Evolutionary conservation across 2,797 vertebrate genomes (phyloP), one percentile per base, ranked within the genome.

Genomic region (Schizopygopsis pylzovi): DNA sequence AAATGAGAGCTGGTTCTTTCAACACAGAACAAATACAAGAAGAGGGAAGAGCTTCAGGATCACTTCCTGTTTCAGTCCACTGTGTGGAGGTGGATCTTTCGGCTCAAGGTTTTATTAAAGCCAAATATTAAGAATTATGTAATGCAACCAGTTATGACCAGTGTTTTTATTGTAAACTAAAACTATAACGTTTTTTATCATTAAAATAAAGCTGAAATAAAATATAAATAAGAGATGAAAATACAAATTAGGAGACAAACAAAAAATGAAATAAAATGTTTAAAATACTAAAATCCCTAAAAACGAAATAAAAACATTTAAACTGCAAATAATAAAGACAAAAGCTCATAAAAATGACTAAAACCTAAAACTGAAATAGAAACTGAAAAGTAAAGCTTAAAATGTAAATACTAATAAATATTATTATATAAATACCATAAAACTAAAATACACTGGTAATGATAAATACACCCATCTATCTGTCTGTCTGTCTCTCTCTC

Each of bases 31-130:
- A 79, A 85, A 85, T 20, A 56, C 49, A 41, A 0, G 56, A 78
- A 84, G 45, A 54, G 6, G 75, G 63, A 81, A 85, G 83, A 12
- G 6, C 47, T 41, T 20, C 0, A 77, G 68, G 70, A 68, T 87
- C 70, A 85, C 82, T 87, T 84, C 82, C 86, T 59, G 81, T 63
- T 61, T 47, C 4, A 16, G 12, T 47, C 6, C 54, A 11, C 4
- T 70, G 77, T 41, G 3, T 28, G 67, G 39, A 73, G 41, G 41
- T 63, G 63, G 61, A 67, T 41, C 18, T 28, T 63, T 37, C 45
- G 37, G n/a, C 18, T 59, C 16, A 5, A 22, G 33, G 52, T 78
- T 25, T 68, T 11, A 13, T n/a, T 1, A 1, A n/a, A 43, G 41
- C 10, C 6, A 28, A 56, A 22, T 28, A 45, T 28, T 45, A 43